Base-by-base conservation (phyloP, 2,113 vertebrate genomes). In the Smithornis capensis region DNA sequence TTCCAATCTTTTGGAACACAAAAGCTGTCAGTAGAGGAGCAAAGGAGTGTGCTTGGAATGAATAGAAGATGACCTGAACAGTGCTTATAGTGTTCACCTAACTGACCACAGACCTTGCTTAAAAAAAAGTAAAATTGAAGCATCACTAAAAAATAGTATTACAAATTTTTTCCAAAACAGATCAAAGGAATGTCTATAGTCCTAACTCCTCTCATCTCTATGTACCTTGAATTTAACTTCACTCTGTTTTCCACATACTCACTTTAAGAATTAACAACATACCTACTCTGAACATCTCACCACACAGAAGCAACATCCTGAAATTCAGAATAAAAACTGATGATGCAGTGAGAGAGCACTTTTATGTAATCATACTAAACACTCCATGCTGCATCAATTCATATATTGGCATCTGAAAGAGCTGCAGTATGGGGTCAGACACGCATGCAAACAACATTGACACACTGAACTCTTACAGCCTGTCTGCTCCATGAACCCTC, bases 221-320 rank as follows among this genome's bases (percentile, higher is more conserved):
- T 2, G 0, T 5, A 31, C 1, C 18, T 14, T 62, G 25, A 73
- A 73, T 60, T 28, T n/a, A 73, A 40, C 2, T 4, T 79, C 24
- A 44, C 5, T 49, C 8, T 40, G 1, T 37, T 88, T 79, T 17
- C 74, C 23, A 45, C 14, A 38, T 4, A 53, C 6, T 62, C 31
- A 19, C 7, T 77, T 75, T 37, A 10, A 68, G 44, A 87, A 56
- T 27, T 68, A 44, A 29, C 23, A 42, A 35, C 23, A 12, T 15
- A 42, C 2, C 6, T 19, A 8, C 33, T 40, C n/a, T 7, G 24
- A 85, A 63, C 19, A 49, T 18, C 25, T 33, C 5, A 0, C 31
- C 60, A 62, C 23, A 78, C 14, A 44, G 56, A 47, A 52, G 60
- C 49, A 62, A 18, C 29, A 65, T 7, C 76, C 55, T 70, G 38